phyloP scores from a whole-genome alignment of 2,888 invertebrate genomes.

The Lumbricus terrestris region DNA sequence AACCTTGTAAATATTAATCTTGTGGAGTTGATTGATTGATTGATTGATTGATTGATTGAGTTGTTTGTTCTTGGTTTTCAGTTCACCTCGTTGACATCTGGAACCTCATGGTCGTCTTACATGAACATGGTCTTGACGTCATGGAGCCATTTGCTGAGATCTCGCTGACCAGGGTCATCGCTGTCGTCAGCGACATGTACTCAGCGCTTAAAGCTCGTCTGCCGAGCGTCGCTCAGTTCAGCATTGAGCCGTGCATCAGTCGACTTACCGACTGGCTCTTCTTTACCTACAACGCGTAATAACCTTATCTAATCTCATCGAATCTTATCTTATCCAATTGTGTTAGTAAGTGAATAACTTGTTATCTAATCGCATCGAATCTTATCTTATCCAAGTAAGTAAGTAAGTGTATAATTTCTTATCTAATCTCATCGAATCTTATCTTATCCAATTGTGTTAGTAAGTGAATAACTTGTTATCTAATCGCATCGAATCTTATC shows the following conservation, averaged over 20 bases:
- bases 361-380: too few relatives aligned
- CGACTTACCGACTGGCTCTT: background rate
- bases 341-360: too few relatives aligned
- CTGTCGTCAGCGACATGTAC: background rate
- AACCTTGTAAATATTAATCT: background rate
- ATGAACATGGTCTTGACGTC: background rate
- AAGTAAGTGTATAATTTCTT: too few relatives aligned
- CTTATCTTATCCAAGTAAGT: too few relatives aligned
- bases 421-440: too few relatives aligned
- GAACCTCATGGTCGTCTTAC: background rate
- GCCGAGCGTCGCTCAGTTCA: constrained; percentile 11
- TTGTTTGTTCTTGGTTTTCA: background rate
- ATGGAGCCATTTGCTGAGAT: background rate
- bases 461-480: too few relatives aligned
- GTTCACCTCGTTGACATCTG: constrained; percentile 10
- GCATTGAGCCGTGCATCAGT: background rate
- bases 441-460: too few relatives aligned
- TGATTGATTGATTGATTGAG: too few relatives aligned
- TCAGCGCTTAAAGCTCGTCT: background rate
- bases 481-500: too few relatives aligned
- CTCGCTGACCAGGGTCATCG: background rate
- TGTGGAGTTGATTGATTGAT: background rate
- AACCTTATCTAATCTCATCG: background rate
- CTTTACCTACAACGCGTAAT: background rate
- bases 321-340: too few relatives aligned